Evolutionary conservation across 2,797 vertebrate genomes (phyloP).

Genomic region (Hylomyscus alleni): DNA sequence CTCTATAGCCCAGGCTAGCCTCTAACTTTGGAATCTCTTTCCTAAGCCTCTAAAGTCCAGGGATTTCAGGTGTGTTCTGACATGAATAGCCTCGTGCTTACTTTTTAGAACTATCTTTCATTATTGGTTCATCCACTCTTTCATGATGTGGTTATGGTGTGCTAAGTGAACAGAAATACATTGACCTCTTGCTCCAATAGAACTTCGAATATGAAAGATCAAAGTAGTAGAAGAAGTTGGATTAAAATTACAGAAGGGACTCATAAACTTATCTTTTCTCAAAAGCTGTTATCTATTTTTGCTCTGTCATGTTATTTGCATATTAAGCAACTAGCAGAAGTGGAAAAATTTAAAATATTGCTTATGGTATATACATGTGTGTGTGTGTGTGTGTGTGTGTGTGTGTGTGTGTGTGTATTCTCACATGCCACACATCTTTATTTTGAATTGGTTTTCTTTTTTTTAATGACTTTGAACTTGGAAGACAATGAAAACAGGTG

Average conservation of each 20-base stretch:
- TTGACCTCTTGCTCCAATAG: not conserved
- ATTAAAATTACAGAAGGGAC: not conserved
- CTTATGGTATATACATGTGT: not conserved
- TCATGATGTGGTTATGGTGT: not conserved
- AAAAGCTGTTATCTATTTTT: not conserved
- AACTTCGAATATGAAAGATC: not conserved
- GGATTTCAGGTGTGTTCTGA: not conserved
- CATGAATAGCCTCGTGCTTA: not conserved
- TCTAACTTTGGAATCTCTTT: not conserved
- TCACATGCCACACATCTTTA: not conserved
- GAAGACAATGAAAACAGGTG: conserved; percentile 2
- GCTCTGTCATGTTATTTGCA: not conserved
- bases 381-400: not conserved
- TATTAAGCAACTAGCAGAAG: not conserved
- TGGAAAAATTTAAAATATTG: not conserved
- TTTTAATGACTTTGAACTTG: conserved; percentile 3
- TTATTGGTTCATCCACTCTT: not conserved
- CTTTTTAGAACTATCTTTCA: not conserved
- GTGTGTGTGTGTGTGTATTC: not conserved
- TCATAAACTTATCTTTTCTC: not conserved
- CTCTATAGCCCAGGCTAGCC: not conserved
- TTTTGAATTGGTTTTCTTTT: not conserved
- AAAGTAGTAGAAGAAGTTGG: not conserved
- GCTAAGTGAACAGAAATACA: not conserved
- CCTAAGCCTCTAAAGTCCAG: not conserved